phyloP scores from a whole-genome alignment of 2,888 invertebrate species.

The Isotomurus palustris region DNA sequence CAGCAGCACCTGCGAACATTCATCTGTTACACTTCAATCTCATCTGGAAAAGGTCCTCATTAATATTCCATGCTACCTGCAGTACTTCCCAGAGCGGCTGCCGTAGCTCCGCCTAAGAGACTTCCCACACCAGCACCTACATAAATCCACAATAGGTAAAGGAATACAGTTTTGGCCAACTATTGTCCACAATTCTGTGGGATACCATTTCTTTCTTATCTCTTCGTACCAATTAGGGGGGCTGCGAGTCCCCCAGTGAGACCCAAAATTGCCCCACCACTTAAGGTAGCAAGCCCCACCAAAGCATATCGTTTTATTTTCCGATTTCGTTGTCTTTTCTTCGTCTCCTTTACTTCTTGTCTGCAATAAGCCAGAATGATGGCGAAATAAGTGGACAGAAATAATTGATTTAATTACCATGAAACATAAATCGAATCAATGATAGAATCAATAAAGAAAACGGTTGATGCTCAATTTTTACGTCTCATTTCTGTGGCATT shows the following conservation, averaged over 20 bases:
- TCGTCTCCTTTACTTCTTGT: conserved; percentile 54
- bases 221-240: conserved; percentile 55
- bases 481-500: too few relatives aligned
- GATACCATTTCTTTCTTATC: background rate
- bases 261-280: conserved; percentile 62
- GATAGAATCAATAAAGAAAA: too few relatives aligned
- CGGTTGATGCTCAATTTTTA: too few relatives aligned
- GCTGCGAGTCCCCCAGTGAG: conserved; percentile 65
- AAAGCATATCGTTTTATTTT: conserved; percentile 60
- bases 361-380: too few relatives aligned
- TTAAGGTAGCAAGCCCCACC: conserved; percentile 61
- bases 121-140: conserved; percentile 54
- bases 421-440: too few relatives aligned
- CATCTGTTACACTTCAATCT: background rate
- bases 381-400: too few relatives aligned
- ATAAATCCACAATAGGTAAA: background rate
- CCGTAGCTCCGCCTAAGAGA: conserved; percentile 52
- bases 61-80: conserved; percentile 48
- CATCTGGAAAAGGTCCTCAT: background rate
- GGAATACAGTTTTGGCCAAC: background rate
- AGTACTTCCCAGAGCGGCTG: conserved; percentile 55
- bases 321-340: conserved; percentile 53
- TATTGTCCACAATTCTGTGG: too few relatives aligned
- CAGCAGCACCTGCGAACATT: conserved; percentile 26
- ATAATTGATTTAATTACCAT: too few relatives aligned